These are phyloP conservation scores for Ceratothoa steindachneri DNA, from an alignment of 2,888 invertebrate species.

Conservation along the genomic window DNA sequence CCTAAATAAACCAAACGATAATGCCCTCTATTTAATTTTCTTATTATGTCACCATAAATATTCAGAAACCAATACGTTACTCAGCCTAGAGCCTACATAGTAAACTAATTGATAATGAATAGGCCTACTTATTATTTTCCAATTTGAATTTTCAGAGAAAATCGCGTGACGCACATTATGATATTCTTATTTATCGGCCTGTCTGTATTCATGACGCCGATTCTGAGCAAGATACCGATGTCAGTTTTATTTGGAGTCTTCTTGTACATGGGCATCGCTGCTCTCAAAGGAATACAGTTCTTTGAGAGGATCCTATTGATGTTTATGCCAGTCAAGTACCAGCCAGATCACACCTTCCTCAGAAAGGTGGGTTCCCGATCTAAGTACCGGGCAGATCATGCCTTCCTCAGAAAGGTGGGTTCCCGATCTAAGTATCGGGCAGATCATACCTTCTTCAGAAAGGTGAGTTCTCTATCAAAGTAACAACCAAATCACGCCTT, in stretches of 20 bases:
- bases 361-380: slow-evolving; percentile 52
- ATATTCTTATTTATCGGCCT: slow-evolving; percentile 59
- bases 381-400: slow-evolving; percentile 61
- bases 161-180: slow-evolving; percentile 58
- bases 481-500: slow-evolving; percentile 61
- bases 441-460: slow-evolving; percentile 59
- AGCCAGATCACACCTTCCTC: slow-evolving; percentile 60
- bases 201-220: slow-evolving; percentile 58
- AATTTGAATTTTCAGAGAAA: slow-evolving; percentile 52
- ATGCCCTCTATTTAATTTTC: no score
- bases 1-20: no score
- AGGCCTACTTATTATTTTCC: neutral
- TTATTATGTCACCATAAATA: no score
- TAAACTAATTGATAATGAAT: no score
- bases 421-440: slow-evolving; percentile 58
- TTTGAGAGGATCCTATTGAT: slow-evolving; percentile 59
- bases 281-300: slow-evolving; percentile 60
- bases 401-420: slow-evolving; percentile 57
- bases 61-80: no score
- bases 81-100: no score
- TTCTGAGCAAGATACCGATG: slow-evolving; percentile 75
- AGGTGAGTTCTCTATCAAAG: slow-evolving; percentile 53
- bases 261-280: slow-evolving; percentile 88
- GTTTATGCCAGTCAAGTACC: slow-evolving; percentile 62
- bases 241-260: slow-evolving; percentile 98